Base-by-base conservation (phyloP, 2,113 vertebrate genomes). In the Phainopepla nitens region DNA sequence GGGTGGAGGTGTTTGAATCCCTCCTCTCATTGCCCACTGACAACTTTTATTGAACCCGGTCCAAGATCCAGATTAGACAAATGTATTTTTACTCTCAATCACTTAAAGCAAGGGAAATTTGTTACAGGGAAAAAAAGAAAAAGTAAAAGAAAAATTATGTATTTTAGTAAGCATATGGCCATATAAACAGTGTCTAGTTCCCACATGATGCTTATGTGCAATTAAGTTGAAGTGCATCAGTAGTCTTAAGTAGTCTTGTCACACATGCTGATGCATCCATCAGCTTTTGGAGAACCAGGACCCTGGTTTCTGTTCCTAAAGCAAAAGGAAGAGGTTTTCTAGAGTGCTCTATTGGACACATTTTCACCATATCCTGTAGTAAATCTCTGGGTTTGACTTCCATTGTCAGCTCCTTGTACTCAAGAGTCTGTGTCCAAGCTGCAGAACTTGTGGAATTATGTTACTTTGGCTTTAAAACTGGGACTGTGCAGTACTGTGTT, bases 401-500 rank as follows among this genome's bases (percentile, higher is more conserved):
- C 25, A 5, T 68, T 49, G 41, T 54, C 80, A 81, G 68, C 83
- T 85, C 41, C 85, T 77, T 95, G 85, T 76, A 82, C 80, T 88
- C 42, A 1, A 36, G 58, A 68, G 47, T 65, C 50, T 56, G 21
- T 86, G 58, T 82, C 81, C 82, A 71, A 79, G 80, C 72, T 87
- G 57, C 83, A 90, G 80, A 87, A 92, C 0, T 4, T 27, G 51
- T 84, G 61, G 56, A 35, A 83, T 87, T 27, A 18, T 31, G 65
- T 84, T 72, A 78, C 78, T 87, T 93, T 90, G 68, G 86, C 84
- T 87, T 95, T 96, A 89, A 95, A 93, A 71, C 66, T 81, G 75
- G 90, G 85, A 96, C 76, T 15, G 58, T 90, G 90, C 87, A 82
- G 78, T 95, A 90, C 75, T 75, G 82, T 92, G 82, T 80, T 89